Conservation (phyloP, 2,113 vertebrate genomes). For the Strigops habroptila region DNA sequence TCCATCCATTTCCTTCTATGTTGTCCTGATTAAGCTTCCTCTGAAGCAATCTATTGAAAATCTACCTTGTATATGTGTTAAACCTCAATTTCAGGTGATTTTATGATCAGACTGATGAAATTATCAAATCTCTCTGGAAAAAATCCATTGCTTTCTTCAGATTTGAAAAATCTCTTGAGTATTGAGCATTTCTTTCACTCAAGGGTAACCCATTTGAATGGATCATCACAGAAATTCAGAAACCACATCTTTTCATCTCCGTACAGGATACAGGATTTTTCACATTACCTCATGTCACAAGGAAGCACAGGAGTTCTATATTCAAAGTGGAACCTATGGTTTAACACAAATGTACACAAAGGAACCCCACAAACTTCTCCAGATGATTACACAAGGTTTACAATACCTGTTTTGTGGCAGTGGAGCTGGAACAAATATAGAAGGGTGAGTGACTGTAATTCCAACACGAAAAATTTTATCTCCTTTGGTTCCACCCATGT, state of each 20-base stretch:
- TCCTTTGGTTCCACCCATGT: not conserved
- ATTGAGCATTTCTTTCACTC: not conserved
- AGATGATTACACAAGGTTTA: not conserved
- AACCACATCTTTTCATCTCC: not conserved
- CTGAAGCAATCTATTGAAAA: not conserved
- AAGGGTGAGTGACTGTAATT: slow-evolving; percentile 15
- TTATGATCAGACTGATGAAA: not conserved
- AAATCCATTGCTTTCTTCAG: not conserved
- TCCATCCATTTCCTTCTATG: not conserved
- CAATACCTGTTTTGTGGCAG: not conserved
- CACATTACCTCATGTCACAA: not conserved
- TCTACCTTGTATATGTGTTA: not conserved
- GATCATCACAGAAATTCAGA: not conserved
- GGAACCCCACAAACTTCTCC: not conserved
- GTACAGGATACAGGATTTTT: not conserved
- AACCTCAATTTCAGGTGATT: not conserved
- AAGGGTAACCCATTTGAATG: not conserved
- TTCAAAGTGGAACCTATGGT: not conserved
- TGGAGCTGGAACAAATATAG: slow-evolving; percentile 26
- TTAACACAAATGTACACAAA: not conserved
- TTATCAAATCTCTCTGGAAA: not conserved
- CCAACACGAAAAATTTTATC: not conserved
- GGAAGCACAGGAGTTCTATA: not conserved
- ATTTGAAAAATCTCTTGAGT: not conserved
- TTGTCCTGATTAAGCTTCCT: not conserved